phyloP scores from a whole-genome alignment of 2,888 invertebrate genomes.

The Pollenia labialis region DNA sequence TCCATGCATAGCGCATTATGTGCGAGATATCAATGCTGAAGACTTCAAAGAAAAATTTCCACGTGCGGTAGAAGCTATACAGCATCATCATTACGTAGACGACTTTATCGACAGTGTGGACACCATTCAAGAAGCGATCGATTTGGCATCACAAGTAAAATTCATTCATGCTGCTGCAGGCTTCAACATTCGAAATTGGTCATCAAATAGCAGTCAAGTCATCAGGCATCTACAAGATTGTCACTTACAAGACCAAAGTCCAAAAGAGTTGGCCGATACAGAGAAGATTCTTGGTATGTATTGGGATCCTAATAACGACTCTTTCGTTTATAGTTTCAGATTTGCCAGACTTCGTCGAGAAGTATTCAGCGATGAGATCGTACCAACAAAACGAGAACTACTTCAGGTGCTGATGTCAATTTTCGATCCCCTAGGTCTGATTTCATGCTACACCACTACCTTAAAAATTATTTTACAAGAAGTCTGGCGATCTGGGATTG shows the following conservation, averaged over 20 bases:
- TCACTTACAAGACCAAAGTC: background rate
- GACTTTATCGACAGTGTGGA: conserved; percentile 31
- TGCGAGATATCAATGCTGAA: conserved; percentile 60
- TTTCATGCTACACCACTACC: conserved; percentile 64
- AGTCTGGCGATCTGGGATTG: conserved; percentile 65
- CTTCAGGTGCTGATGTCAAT: conserved; percentile 69
- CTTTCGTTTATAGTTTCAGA: conserved; percentile 60
- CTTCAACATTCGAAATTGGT: conserved; percentile 63
- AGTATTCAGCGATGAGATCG: conserved; percentile 14
- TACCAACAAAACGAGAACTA: conserved; percentile 61
- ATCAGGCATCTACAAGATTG: background rate
- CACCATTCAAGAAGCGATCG: background rate
- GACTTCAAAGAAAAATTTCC: conserved; percentile 19
- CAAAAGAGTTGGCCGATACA: background rate
- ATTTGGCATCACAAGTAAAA: conserved; percentile 42
- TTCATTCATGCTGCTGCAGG: conserved; percentile 49
- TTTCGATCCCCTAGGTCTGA: conserved; percentile 64
- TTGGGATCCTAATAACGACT: conserved; percentile 66
- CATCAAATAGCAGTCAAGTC: conserved; percentile 28
- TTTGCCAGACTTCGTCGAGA: conserved; percentile 64
- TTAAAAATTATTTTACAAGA: conserved; percentile 70
- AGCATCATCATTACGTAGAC: conserved; percentile 25
- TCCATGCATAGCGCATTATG: conserved; percentile 63
- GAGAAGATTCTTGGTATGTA: conserved; percentile 63
- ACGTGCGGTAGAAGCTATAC: conserved; percentile 43